phyloP scores from a whole-genome alignment of 2,888 invertebrate genomes.

The Resseliella maxima region DNA sequence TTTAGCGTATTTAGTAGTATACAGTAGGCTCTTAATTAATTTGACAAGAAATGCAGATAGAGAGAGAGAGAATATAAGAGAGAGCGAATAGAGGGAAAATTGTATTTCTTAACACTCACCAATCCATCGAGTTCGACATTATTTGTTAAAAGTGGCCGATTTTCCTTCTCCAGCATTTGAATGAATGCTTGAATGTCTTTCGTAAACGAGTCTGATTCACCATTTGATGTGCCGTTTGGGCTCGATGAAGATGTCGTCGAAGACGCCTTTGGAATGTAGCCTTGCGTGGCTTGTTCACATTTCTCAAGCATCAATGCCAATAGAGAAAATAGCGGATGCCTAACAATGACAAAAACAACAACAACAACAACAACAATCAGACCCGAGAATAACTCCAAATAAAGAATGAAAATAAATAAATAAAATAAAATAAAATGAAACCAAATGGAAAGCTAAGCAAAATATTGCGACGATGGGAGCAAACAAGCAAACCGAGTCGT shows the following conservation, averaged over 20 bases:
- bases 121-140: constrained; percentile 95
- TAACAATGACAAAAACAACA: constrained; percentile 63
- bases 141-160: constrained; percentile 86
- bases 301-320: constrained; percentile 92
- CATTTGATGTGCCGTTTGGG: constrained; percentile 60
- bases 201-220: constrained; percentile 61
- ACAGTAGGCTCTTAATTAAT: constrained; percentile 31
- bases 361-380: not conserved
- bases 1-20: not conserved
- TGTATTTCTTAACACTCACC: constrained; percentile 76
- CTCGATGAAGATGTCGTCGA: constrained; percentile 87
- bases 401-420: not conserved
- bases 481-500: not conserved
- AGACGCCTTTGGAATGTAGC: constrained; percentile 81
- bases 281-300: constrained; percentile 96
- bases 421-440: constrained; percentile 8
- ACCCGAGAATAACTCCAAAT: constrained; percentile 25
- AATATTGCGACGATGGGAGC: not conserved
- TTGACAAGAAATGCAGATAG: not conserved
- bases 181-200: constrained; percentile 76
- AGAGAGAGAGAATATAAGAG: not conserved
- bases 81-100: not conserved
- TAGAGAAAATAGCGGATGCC: constrained; percentile 94
- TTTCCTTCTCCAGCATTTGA: constrained; percentile 87
- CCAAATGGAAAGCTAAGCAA: constrained; percentile 18